Percentiles rank a stretch among this genome's conserved stretches.
Conservation (phyloP, 2,888 invertebrate genomes). For the Acrobasis consociella region DNA sequence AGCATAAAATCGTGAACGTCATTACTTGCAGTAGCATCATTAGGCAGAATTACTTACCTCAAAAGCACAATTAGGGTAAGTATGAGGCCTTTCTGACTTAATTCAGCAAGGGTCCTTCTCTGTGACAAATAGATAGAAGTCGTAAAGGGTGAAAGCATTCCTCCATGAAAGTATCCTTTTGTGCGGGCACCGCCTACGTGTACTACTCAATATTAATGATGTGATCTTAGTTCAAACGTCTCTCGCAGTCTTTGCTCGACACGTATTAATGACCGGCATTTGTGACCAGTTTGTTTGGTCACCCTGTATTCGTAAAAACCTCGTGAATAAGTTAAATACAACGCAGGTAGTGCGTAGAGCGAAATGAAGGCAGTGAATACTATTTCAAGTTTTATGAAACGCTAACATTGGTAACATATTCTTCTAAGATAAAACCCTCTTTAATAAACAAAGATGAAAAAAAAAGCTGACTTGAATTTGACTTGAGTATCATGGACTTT, state of each 20-base stretch:
- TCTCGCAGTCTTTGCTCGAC: constrained; percentile 68
- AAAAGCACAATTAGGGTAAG: constrained; percentile 39
- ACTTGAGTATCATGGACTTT: too few species aligned
- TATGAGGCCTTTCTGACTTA: constrained; percentile 46
- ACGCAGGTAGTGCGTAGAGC: constrained; percentile 13
- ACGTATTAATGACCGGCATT: constrained; percentile 74
- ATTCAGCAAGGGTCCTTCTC: constrained; percentile 51
- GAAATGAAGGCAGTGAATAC: constrained; percentile 2
- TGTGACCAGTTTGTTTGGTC: constrained; percentile 64
- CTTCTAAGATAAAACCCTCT: too few species aligned
- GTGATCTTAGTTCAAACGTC: constrained; percentile 77
- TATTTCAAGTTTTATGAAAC: too few species aligned
- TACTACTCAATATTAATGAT: constrained; percentile 80
- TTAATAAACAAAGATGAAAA: too few species aligned
- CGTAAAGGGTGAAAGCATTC: constrained; percentile 77
- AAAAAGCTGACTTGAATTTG: too few species aligned
- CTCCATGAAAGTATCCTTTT: constrained; percentile 72
- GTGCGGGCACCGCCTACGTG: constrained; percentile 67
- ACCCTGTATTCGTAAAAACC: constrained; percentile 40
- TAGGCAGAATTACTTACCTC: constrained; percentile 34
- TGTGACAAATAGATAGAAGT: constrained; percentile 69
- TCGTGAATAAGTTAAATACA: constrained; percentile 33
- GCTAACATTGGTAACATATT: too few species aligned
- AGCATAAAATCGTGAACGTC: constrained; percentile 14
- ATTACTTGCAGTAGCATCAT: constrained; percentile 9